Base-by-base conservation (phyloP, 1,140 invertebrate species). In the Drosophila kurseongensis region DNA sequence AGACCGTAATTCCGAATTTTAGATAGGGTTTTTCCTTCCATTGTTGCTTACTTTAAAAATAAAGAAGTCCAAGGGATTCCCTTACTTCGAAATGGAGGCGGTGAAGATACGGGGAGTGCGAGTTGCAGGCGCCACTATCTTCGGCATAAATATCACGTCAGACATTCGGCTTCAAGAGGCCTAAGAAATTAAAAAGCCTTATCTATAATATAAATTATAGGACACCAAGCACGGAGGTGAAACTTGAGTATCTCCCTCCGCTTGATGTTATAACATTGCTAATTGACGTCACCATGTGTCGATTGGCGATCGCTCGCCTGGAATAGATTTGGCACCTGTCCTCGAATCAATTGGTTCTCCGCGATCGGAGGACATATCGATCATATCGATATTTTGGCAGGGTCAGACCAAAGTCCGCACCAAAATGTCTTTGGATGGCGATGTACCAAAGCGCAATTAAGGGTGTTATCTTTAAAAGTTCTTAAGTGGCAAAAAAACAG, bases 131-230 rank as follows among this genome's bases (percentile, higher is more conserved):
- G 13, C 7, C 32, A 61, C 13, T 61, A 61, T 65, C 56, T 65
- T 23, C 12, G 23, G 27, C 16, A 57, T 55, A 54, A 51, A 78
- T 66, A 42, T 60, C 27, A 51, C 23, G 18, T 4, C 5, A 62
- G 16, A 54, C 38, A 62, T 59, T 59, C 23, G 18, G 16, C 4
- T 60, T 45, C 60, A 32, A 63, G 58, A 62, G 63, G 36, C 0
- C 44, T 35, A 13, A 63, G 58, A 78, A 68, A 71, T 78, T 79
- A 42, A 59, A 79, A 60, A 35, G 14, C 27, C 66, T 83, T 84
- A 84, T 84, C 80, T 47, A 44, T 68, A 72, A 79, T 72, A 86
- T 86, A 81, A 86, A 86, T 84, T 84, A 84, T 60, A 62, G 8
- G 32, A 29, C 29, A 16, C 23, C 35, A 63, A 61, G 72, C 45